phyloP scores from a whole-genome alignment of 1,140 invertebrate species.

The Eriosoma lanigerum region DNA sequence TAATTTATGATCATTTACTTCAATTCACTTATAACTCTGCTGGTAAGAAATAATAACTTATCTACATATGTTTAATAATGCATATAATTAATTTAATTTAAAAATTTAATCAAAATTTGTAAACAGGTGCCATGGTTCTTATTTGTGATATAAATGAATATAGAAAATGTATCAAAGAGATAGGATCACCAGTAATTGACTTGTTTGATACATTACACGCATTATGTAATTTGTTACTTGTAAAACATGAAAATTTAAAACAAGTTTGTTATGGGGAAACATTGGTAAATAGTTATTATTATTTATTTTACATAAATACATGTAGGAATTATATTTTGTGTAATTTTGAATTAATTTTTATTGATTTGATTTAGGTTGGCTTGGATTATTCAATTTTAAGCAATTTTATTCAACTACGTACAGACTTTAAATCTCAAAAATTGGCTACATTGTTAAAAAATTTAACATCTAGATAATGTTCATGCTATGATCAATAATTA shows the following conservation, averaged over 20 bases:
- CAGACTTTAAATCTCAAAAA: slow-evolving; percentile 88
- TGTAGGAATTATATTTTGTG: neutral
- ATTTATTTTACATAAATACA: too few relatives aligned
- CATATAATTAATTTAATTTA: neutral
- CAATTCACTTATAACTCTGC: slow-evolving; percentile 95
- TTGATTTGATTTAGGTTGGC: slow-evolving; percentile 74
- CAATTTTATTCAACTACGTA: slow-evolving; percentile 90
- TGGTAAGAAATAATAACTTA: slow-evolving; percentile 62
- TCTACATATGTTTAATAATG: too few relatives aligned
- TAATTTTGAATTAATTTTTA: slow-evolving; percentile 51
- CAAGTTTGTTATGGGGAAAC: slow-evolving; percentile 93
- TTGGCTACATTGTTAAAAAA: slow-evolving; percentile 69
- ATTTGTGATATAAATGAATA: slow-evolving; percentile 98
- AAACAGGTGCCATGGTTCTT: slow-evolving; percentile 88
- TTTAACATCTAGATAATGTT: slow-evolving; percentile 54
- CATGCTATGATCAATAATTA: too few relatives aligned
- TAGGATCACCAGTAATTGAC: slow-evolving; percentile 75
- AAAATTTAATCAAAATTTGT: neutral
- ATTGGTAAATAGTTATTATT: slow-evolving; percentile 66
- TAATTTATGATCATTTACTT: slow-evolving; percentile 93
- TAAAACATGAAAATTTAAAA: slow-evolving; percentile 93
- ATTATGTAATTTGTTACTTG: slow-evolving; percentile 91
- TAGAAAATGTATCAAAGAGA: slow-evolving; percentile 75
- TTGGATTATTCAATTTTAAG: slow-evolving; percentile 82
- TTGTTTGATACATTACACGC: slow-evolving; percentile 94